Evolutionary conservation across 2,113 vertebrate species (phyloP), one percentile per base, ranked within the genome.

Genomic region (Pipa parva): DNA sequence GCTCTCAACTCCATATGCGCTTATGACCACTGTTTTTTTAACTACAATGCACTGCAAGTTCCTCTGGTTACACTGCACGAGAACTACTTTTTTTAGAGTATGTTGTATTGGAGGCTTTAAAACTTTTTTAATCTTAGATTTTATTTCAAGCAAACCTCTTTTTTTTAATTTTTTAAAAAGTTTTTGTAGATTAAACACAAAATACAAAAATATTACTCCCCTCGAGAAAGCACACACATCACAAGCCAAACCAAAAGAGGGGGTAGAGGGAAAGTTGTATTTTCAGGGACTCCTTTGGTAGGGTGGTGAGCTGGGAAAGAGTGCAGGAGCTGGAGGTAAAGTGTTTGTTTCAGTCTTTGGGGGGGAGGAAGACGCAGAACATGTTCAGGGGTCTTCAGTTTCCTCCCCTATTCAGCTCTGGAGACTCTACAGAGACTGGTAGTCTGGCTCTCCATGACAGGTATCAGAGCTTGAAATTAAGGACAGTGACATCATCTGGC

Each of bases 401-500:
- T 52, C 66, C 31, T 46, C 58, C 65, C 65, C 57, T 25, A 24
- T 39, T 39, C 58, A 55, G 48, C 66, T 61, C 57, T 54, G 58
- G 48, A 61, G 58, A 70, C 66, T 33, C 48, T 27, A 31, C 28
- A 42, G 49, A 70, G 37, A 48, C 25, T 54, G 48, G 39, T 42
- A 17, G 39, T 46, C 58, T 58, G 21, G 31, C 42, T 60, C 33
- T 54, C 66, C 50, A 29, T 11, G 27, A 52, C n/a, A 61, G 57
- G 58, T 57, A 39, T 54, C 66, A 15, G 3, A 70, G 48, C 39
- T 36, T 45, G 12, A 42, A 54, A 42, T 9, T 4, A 18, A 42
- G 39, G 39, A 15, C 17, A n/a, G 39, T 54, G 66, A 80, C 87
- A 94, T 97, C 94, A 97, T 96, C 95, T 97, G 36, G 93, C 93